phyloP scores from a whole-genome alignment of 2,888 invertebrate species.

The Marasmarcha lunaedactyla region DNA sequence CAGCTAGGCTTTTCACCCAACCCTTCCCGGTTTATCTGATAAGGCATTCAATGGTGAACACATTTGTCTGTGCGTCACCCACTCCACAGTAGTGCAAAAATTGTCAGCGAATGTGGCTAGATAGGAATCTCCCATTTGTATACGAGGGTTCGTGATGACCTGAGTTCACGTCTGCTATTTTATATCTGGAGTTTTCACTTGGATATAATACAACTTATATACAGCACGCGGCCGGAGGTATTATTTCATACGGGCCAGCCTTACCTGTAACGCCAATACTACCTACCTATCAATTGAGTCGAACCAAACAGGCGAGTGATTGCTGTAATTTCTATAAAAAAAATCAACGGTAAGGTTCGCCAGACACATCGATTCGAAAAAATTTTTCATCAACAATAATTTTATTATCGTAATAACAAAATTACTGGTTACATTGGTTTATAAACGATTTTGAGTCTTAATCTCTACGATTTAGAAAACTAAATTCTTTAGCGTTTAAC shows the following conservation, averaged over 20 bases:
- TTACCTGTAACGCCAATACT: slow-evolving; percentile 22
- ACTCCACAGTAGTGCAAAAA: slow-evolving; percentile 64
- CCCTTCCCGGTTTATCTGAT: slow-evolving; percentile 63
- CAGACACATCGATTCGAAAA: slow-evolving; percentile 65
- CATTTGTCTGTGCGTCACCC: slow-evolving; percentile 61
- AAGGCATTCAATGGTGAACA: slow-evolving; percentile 53
- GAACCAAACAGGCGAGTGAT: slow-evolving; percentile 46
- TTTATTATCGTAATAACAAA: slow-evolving; percentile 70
- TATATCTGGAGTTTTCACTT: neutral
- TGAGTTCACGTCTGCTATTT: slow-evolving; percentile 19
- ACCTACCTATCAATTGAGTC: slow-evolving; percentile 60
- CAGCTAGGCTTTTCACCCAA: slow-evolving; percentile 47
- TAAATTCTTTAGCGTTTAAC: slow-evolving; percentile 37
- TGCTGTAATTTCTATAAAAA: slow-evolving; percentile 67
- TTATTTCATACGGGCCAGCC: no score
- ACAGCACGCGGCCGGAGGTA: neutral
- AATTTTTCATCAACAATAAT: slow-evolving; percentile 70
- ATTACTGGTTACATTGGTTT: slow-evolving; percentile 49
- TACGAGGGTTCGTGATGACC: slow-evolving; percentile 24
- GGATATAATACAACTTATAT: neutral
- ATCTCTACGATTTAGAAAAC: slow-evolving; percentile 36
- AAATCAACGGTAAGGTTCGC: slow-evolving; percentile 64
- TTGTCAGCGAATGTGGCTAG: slow-evolving; percentile 59
- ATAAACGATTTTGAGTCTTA: slow-evolving; percentile 54
- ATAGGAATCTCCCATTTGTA: slow-evolving; percentile 61